Percentiles rank a stretch among this genome's conserved stretches.
Conservation (phyloP, 2,888 invertebrate species). For the Lasioglossum figueresi region DNA sequence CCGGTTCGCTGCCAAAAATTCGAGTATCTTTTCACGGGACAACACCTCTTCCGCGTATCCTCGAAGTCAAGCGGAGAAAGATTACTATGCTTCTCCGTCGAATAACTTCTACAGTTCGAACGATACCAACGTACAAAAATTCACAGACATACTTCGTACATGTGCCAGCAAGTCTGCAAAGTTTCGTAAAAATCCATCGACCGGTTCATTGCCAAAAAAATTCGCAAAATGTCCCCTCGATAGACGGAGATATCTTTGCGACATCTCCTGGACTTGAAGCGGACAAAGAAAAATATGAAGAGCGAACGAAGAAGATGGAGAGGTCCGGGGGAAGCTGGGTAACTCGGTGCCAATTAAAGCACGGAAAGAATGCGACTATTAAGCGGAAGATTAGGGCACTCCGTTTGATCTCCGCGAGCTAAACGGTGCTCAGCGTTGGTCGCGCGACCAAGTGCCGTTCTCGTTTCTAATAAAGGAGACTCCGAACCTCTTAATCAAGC, state of each 20-base stretch:
- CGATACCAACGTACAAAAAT: not conserved
- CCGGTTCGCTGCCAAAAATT: not conserved
- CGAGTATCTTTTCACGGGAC: not conserved
- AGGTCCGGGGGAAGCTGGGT: not conserved
- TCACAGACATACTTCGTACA: not conserved
- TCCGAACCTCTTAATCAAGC: not conserved
- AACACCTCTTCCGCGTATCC: too few relatives aligned
- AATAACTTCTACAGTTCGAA: not conserved
- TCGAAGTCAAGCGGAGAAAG: too few relatives aligned
- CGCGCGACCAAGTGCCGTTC: not conserved
- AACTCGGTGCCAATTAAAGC: not conserved
- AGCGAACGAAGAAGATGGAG: not conserved
- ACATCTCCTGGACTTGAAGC: not conserved
- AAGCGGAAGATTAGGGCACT: not conserved
- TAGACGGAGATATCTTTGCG: not conserved
- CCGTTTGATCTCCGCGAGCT: not conserved
- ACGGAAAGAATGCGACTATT: not conserved
- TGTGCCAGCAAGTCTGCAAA: not conserved
- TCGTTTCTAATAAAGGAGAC: conserved; percentile 1
- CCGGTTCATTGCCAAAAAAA: not conserved
- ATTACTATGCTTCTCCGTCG: too few relatives aligned
- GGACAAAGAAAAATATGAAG: not conserved
- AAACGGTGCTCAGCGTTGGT: not conserved
- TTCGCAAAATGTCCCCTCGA: not conserved
- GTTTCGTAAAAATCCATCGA: not conserved